Base-by-base conservation (phyloP, 2,113 vertebrate genomes). In the Pogonocichla stellata region DNA sequence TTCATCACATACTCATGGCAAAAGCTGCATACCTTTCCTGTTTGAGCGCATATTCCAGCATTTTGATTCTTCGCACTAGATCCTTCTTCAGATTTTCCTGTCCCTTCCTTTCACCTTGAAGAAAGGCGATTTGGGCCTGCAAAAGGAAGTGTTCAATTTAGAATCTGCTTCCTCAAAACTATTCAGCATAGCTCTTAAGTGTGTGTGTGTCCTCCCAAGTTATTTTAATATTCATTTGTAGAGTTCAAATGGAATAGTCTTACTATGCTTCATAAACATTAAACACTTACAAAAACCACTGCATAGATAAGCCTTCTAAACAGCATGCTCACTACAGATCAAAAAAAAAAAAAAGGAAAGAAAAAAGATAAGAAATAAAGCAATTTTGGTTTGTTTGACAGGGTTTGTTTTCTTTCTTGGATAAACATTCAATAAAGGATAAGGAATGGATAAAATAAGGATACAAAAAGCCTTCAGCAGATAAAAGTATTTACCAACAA, bases 41-140 rank as follows among this genome's bases (percentile, higher is more conserved):
- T 91, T 99, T 99, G 93, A 99, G 98, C 3, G 98, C 98, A 70
- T 98, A 99, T 93, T 99, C 98, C 97, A 99, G 95, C 98, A 99
- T 99, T 97, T 99, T 99, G 97, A 99, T 99, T 97, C 98, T 98
- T 90, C 98, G 97, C 89, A 99, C 98, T 61, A 99, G 97, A 95
- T 99, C 98, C 93, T 99, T 99, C 97, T 99, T 99, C 95, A 99
- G 91, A 88, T 98, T 99, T 96, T 99, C 98, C 96, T 99, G 98
- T 69, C 98, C 98, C 92, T 98, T 98, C 83, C 98, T 97, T 97
- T 99, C 98, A 40, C 98, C 98, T 86, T 99, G 98, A 93, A 99
- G 98, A 72, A 99, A 99, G 40, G 98, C 98, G 0, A 99, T 98
- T 95, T 98, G 98, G 57, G 98, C 98, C 98, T 99, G 93, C 74